Evolutionary conservation across 2,888 invertebrate species (phyloP), one percentile per base, ranked within the genome.

Genomic region (Amphimallon solstitiale): DNA sequence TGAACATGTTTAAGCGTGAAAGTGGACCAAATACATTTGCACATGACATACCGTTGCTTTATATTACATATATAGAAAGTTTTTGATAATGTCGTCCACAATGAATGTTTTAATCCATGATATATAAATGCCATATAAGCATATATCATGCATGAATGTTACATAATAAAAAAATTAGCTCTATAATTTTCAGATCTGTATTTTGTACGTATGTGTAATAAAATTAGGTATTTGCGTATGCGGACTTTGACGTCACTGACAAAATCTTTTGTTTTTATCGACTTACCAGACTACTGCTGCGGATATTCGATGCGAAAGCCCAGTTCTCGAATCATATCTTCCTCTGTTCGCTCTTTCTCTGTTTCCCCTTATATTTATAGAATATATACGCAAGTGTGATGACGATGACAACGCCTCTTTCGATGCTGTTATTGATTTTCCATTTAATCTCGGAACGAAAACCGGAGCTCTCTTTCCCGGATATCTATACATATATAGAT

Each of bases 361-460:
- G 14, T 29, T 5, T 5, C 29, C 29, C 5, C 12, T n/a, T 43
- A 23, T 56, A 56, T 56, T 56, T 40, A 56, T 56, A 56, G 56
- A 56, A 29, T 40, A 56, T 15, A 3, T 56, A 56, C 56, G 56
- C 56, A 43, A 56, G 43, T 56, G 56, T 56, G 40, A 56, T 56
- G 56, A 23, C 56, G 56, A 23, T 14, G 43, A 40, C 23, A 23
- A 19, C 56, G 12, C 12, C 40, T 40, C 40, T 40, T 40, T 17
- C 56, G 40, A 23, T 40, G 23, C 56, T n/a, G 9, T 14, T 56
- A 56, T 56, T 56, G 56, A 56, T 56, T 56, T 56, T 56, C 40
- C 21, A 43, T 56, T 40, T 56, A 40, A 56, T 56, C 56, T 56
- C 56, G 38, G 40, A 56, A 56, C 29, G 56, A 56, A 40, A 21